These are phyloP conservation scores for Apamea sordens DNA, from an alignment of 2,888 invertebrate genomes.

Conservation along the genomic window DNA sequence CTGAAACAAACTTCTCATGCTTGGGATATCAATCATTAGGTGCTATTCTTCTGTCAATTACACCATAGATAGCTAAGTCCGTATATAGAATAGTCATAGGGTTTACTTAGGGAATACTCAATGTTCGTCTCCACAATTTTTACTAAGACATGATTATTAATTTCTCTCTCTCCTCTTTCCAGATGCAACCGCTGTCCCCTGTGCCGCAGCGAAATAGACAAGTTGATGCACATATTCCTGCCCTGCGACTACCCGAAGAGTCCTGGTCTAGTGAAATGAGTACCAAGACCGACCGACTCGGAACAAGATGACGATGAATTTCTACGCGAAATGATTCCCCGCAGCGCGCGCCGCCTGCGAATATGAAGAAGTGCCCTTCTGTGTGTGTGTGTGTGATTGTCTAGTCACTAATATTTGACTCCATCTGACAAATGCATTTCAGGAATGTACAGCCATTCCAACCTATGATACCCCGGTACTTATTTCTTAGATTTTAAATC, in stretches of 20 bases:
- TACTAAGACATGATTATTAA: neutral
- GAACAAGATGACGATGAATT: conserved; percentile 64
- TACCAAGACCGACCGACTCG: conserved; percentile 61
- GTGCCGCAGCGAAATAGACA: conserved; percentile 93
- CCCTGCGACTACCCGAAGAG: conserved; percentile 90
- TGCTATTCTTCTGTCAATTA: neutral
- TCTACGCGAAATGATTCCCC: conserved; percentile 57
- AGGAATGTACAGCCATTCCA: conserved; percentile 65
- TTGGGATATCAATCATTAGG: neutral
- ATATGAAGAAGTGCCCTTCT: conserved; percentile 43
- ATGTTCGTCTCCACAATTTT: neutral
- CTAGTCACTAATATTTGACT: conserved; percentile 82
- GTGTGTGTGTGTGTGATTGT: conserved; percentile 83
- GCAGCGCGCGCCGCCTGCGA: conserved; percentile 14
- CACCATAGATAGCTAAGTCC: neutral
- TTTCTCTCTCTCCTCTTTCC: conserved; percentile 67
- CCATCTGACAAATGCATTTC: conserved; percentile 71
- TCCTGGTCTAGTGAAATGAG: conserved; percentile 83
- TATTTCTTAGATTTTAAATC: conserved; percentile 62
- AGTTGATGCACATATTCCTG: conserved; percentile 93
- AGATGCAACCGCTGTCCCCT: conserved; percentile 94
- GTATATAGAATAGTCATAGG: no score
- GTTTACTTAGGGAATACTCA: no score
- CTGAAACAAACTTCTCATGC: neutral
- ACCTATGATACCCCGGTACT: conserved; percentile 65